A percentile compares a stretch with the other conserved stretches of the same genome.
Conservation (phyloP, 2,797 vertebrate genomes). For the Cephalopachus bancanus region DNA sequence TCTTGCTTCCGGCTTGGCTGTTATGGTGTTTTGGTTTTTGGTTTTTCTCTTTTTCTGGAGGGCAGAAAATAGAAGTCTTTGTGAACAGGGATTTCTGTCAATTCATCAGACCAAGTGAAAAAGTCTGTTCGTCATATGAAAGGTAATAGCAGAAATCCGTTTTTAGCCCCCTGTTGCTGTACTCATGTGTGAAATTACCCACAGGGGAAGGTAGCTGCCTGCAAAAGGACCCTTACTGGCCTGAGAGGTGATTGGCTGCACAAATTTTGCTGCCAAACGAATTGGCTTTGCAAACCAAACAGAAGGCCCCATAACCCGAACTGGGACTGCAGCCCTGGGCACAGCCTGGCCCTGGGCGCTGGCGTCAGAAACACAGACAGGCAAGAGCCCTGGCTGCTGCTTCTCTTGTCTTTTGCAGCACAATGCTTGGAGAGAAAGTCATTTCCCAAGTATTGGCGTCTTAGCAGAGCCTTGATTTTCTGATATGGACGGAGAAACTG, state of each 20-base stretch:
- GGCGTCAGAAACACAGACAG: neutral
- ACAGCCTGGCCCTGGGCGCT: neutral
- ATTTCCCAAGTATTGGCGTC: constrained; percentile 52
- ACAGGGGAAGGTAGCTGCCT: constrained; percentile 62
- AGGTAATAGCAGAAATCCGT: constrained; percentile 84
- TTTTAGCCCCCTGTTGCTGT: constrained; percentile 82
- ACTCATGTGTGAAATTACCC: constrained; percentile 86
- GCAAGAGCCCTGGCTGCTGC: neutral
- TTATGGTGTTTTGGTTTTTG: neutral
- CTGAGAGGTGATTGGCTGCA: constrained; percentile 74
- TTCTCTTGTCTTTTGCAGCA: constrained; percentile 37
- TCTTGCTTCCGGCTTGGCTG: constrained; percentile 53
- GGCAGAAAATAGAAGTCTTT: constrained; percentile 77
- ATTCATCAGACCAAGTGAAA: constrained; percentile 84
- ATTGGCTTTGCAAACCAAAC: constrained; percentile 78
- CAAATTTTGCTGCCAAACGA: constrained; percentile 66
- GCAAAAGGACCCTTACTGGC: constrained; percentile 70
- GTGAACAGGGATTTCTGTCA: constrained; percentile 70
- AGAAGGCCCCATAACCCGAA: constrained; percentile 58
- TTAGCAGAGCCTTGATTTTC: neutral
- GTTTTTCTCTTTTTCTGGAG: constrained; percentile 44
- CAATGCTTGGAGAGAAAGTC: neutral
- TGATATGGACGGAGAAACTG: neutral
- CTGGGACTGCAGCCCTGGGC: neutral
- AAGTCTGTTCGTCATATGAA: constrained; percentile 79